Evolutionary conservation across 2,113 vertebrate species (phyloP).

Genomic region (Sceloporus undulatus): DNA sequence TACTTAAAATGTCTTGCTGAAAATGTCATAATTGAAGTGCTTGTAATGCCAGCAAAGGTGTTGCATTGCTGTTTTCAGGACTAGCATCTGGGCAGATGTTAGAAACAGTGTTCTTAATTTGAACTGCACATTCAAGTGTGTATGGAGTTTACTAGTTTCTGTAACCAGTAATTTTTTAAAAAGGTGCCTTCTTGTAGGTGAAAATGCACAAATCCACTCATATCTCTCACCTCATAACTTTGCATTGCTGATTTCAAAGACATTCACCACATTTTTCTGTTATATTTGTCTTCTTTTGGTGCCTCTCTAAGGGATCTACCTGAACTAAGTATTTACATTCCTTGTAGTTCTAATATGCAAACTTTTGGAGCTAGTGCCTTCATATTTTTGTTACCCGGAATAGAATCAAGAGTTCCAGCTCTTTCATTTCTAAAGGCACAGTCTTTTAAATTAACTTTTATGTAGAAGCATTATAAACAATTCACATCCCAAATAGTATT

Average conservation of each 20-base stretch:
- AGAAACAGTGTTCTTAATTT: constrained; percentile 31
- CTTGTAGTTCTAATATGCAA: constrained; percentile 50
- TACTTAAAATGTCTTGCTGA: constrained; percentile 40
- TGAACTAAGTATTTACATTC: constrained; percentile 50
- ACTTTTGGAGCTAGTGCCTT: constrained; percentile 74
- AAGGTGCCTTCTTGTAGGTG: constrained; percentile 66
- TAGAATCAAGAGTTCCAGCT: constrained; percentile 44
- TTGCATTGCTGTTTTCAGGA: neutral
- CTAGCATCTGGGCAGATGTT: neutral
- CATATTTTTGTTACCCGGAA: constrained; percentile 22
- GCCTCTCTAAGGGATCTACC: constrained; percentile 68
- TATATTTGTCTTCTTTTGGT: constrained; percentile 55
- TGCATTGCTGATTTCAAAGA: constrained; percentile 43
- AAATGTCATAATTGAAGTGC: constrained; percentile 3
- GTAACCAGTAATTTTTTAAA: constrained; percentile 30
- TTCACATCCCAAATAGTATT: neutral
- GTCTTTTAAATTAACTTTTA: neutral
- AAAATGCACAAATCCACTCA: constrained; percentile 47
- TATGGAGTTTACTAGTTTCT: constrained; percentile 40
- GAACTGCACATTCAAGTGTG: neutral
- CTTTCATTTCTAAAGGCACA: constrained; percentile 12
- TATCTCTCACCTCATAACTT: constrained; percentile 25
- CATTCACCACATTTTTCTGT: constrained; percentile 30
- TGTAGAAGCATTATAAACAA: neutral
- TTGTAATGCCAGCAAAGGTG: neutral